Evolutionary conservation across 2,888 invertebrate genomes (phyloP), one percentile per base, ranked within the genome.

Genomic region (Clepsis dumicolana): DNA sequence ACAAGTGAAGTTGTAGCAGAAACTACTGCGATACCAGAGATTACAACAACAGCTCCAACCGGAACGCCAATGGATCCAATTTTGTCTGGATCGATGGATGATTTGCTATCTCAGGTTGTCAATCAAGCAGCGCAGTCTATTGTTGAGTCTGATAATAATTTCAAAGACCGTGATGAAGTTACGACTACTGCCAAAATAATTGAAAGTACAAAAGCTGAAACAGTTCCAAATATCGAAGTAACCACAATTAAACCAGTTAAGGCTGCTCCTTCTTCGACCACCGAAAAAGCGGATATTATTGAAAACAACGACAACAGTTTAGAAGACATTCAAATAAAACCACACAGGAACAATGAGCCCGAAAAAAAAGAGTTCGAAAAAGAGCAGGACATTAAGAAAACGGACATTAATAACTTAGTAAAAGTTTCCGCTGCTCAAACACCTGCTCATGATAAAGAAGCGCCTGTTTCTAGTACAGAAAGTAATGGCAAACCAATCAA

Each of bases 81-180:
- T 72, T 78, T 94, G 71, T 87, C 91, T 1, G 93, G 89, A 72
- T 94, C 94, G 2, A 92, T 94, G 88, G 91, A 83, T 65, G 92
- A 94, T 77, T 81, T 94, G 74, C 44, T 94, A n/a, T 93, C 90
- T n/a, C 94, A 94, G 82, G 86, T 94, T 64, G 91, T 89, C 4
- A 83, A 92, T 75, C 80, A 86, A 75, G 79, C 77, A 21, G 87
- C 87, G 0, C 82, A 87, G 70, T 72, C 83, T 10, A 80, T 85
- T 54, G 25, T 82, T 41, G 56, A 64, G 29, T 48, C 65, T 35
- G 71, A 70, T 63, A 65, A 72, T 21, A 72, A 63, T 38, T 7
- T 48, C 21, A 70, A 73, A 24, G 72, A 75, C 32, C 65, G 70
- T 14, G 67, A 65, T 2, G 72, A 72, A 65, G 25, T 57, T 5